Conservation (phyloP, 1,140 invertebrate genomes). For the Neuroterus valhalla region DNA sequence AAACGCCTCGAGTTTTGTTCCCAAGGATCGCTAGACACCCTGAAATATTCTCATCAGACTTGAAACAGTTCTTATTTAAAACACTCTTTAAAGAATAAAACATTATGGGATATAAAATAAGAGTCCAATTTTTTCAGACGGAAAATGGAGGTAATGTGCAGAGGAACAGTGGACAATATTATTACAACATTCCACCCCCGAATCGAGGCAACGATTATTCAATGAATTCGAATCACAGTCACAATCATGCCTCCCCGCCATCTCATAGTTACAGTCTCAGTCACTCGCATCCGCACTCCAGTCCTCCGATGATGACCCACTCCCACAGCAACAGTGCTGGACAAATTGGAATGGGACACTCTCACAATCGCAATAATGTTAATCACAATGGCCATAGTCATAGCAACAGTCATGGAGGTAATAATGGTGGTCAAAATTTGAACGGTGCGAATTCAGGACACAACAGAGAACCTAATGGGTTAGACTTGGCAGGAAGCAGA, state of each 20-base stretch:
- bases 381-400: slow-evolving; percentile 67
- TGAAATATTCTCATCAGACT: no score
- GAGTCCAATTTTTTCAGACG: slow-evolving; percentile 49
- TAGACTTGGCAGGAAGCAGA: slow-evolving; percentile 88
- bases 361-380: slow-evolving; percentile 74
- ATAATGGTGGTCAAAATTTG: slow-evolving; percentile 48
- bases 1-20: no score
- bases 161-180: slow-evolving; percentile 76
- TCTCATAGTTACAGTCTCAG: slow-evolving; percentile 69
- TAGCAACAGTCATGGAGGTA: slow-evolving; percentile 59
- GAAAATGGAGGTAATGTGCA: slow-evolving; percentile 65
- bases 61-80: not conserved
- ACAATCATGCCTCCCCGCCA: slow-evolving; percentile 72
- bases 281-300: slow-evolving; percentile 77
- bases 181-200: slow-evolving; percentile 78
- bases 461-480: slow-evolving; percentile 75
- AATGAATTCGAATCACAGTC: slow-evolving; percentile 73
- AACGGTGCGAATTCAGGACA: slow-evolving; percentile 65
- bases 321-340: slow-evolving; percentile 74
- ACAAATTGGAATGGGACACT: slow-evolving; percentile 69
- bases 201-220: slow-evolving; percentile 68
- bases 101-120: not conserved
- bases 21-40: no score
- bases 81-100: not conserved
- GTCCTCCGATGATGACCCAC: slow-evolving; percentile 71